phyloP scores from a whole-genome alignment of 2,797 vertebrate genomes.

The Ptychadena robeensis region DNA sequence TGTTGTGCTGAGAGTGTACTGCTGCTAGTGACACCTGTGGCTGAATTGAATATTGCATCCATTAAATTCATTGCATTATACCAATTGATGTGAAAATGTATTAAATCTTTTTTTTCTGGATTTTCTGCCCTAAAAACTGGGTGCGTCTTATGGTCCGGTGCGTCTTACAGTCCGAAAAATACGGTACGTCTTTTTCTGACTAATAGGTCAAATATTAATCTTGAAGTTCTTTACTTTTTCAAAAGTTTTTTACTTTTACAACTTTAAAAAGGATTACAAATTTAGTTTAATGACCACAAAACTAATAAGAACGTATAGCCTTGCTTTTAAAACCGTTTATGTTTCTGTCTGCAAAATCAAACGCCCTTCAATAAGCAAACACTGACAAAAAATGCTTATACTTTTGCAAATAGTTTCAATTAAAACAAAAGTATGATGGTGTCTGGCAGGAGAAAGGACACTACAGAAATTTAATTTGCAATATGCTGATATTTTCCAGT shows the following conservation, averaged over 20 bases:
- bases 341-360: background rate
- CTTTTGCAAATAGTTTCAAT: background rate
- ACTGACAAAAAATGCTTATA: background rate
- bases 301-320: background rate
- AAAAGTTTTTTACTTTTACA: background rate
- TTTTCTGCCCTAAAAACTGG: too few relatives aligned
- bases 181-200: too few relatives aligned
- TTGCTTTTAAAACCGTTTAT: background rate
- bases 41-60: too few relatives aligned
- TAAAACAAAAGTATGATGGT: constrained; percentile 1
- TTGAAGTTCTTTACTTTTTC: too few relatives aligned
- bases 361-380: background rate
- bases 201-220: too few relatives aligned
- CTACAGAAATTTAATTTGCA: background rate
- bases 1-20: too few relatives aligned
- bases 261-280: background rate
- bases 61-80: too few relatives aligned
- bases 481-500: constrained; percentile 19
- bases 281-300: background rate
- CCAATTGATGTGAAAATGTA: too few relatives aligned
- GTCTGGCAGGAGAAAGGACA: constrained; percentile 2
- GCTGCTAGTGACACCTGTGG: too few relatives aligned
- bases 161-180: too few relatives aligned
- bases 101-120: too few relatives aligned
- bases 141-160: too few relatives aligned